Evolutionary conservation across 1,140 invertebrate species (phyloP).

Genomic region (Drosophila funebris): DNA sequence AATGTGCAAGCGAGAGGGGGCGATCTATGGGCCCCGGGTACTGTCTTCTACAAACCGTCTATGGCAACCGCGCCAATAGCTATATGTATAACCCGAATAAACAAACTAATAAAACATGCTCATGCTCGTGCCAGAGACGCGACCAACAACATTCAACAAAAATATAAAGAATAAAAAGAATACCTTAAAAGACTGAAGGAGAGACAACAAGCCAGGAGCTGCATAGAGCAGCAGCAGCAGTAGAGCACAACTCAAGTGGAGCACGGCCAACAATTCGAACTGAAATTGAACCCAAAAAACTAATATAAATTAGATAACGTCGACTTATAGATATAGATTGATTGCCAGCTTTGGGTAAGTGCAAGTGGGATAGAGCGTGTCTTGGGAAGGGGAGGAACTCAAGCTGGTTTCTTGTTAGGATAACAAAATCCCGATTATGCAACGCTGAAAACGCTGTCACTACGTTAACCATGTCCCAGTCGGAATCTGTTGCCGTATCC

Average conservation of each 20-base stretch:
- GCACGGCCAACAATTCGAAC: slow-evolving; percentile 18
- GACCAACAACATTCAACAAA: slow-evolving; percentile 47
- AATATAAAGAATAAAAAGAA: slow-evolving; percentile 27
- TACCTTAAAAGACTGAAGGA: slow-evolving; percentile 63
- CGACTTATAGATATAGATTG: not conserved
- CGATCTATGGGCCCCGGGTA: slow-evolving; percentile 7
- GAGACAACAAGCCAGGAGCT: slow-evolving; percentile 37
- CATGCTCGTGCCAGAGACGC: slow-evolving; percentile 52
- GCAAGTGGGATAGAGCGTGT: not conserved
- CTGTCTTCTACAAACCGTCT: slow-evolving; percentile 55
- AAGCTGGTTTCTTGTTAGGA: not conserved
- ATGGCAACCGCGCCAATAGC: slow-evolving; percentile 73
- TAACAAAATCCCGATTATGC: slow-evolving; percentile 48
- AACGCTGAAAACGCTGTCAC: slow-evolving; percentile 23
- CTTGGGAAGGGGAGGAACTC: not conserved
- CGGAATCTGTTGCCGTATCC: slow-evolving; percentile 34
- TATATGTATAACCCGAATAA: slow-evolving; percentile 83
- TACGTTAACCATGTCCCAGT: slow-evolving; percentile 33
- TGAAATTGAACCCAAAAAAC: slow-evolving; percentile 23
- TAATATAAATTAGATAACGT: slow-evolving; percentile 35
- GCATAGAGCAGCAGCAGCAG: slow-evolving; percentile 15
- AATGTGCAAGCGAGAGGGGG: slow-evolving; percentile 17
- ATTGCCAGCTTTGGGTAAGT: too few relatives aligned
- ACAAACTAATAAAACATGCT: slow-evolving; percentile 84
- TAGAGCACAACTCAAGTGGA: slow-evolving; percentile 28